phyloP scores from a whole-genome alignment of 2,888 invertebrate genomes.

The Hypomecis atomaria region DNA sequence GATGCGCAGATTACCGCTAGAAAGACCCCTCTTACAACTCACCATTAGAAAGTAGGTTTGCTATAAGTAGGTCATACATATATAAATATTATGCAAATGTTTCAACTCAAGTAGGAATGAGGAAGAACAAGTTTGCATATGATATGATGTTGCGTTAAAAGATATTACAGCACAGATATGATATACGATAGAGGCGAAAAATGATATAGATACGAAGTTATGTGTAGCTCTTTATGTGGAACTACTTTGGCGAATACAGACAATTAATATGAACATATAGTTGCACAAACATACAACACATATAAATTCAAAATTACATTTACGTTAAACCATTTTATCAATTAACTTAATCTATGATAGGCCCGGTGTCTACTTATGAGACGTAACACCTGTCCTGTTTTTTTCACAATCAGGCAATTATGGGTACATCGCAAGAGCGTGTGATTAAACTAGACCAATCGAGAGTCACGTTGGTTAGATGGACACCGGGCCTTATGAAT shows the following conservation, averaged over 20 bases:
- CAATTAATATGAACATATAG: slow-evolving; percentile 26
- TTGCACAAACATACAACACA: slow-evolving; percentile 30
- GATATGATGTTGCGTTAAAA: slow-evolving; percentile 40
- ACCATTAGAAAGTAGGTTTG: slow-evolving; percentile 38
- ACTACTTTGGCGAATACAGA: slow-evolving; percentile 19
- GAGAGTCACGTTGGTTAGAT: background rate
- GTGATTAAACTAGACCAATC: background rate
- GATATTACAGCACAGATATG: slow-evolving; percentile 1
- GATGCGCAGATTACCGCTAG: slow-evolving; percentile 13
- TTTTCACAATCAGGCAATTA: background rate
- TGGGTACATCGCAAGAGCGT: background rate
- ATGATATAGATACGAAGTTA: slow-evolving; percentile 17
- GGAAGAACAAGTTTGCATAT: slow-evolving; percentile 29
- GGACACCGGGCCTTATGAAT: slow-evolving; percentile 10
- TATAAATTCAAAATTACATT: slow-evolving; percentile 23
- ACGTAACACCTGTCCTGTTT: background rate
- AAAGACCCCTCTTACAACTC: slow-evolving; percentile 40
- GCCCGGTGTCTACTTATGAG: slow-evolving; percentile 5
- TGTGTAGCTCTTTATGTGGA: background rate
- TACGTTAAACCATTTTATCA: slow-evolving; percentile 15
- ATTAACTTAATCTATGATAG: slow-evolving; percentile 28
- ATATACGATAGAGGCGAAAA: slow-evolving; percentile 15
- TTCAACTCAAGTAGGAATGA: slow-evolving; percentile 25
- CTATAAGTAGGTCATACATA: slow-evolving; percentile 31
- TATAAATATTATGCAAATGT: slow-evolving; percentile 30